phyloP scores from a whole-genome alignment of 2,113 vertebrate genomes.

The Phaethornis superciliosus region DNA sequence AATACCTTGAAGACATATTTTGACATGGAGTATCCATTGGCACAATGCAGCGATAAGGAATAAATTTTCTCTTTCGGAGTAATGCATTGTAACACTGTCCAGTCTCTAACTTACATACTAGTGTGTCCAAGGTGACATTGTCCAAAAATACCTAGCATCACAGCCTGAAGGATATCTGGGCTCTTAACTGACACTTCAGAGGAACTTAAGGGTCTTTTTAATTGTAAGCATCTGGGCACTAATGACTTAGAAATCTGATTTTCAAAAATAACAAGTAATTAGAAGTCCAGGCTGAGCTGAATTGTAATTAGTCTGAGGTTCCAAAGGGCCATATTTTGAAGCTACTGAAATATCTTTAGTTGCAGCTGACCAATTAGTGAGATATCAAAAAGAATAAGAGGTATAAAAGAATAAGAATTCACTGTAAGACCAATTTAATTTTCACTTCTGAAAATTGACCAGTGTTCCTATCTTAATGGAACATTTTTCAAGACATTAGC shows the following conservation, averaged over 20 bases:
- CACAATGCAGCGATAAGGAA: background rate
- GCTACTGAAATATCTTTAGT: background rate
- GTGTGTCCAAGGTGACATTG: background rate
- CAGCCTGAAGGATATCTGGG: background rate
- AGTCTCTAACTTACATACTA: background rate
- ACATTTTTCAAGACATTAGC: background rate
- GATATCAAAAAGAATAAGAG: background rate
- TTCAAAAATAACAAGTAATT: slow-evolving; percentile 31
- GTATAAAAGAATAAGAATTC: background rate
- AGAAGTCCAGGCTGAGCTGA: background rate
- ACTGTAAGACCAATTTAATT: background rate
- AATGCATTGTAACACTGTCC: background rate
- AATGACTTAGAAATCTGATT: background rate
- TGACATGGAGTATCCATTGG: background rate
- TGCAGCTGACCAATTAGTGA: background rate
- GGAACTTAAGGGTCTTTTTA: background rate
- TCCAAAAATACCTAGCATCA: background rate
- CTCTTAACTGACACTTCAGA: background rate
- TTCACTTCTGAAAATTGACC: background rate
- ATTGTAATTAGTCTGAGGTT: background rate
- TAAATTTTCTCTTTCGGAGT: background rate
- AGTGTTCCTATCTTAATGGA: background rate
- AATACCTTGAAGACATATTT: background rate
- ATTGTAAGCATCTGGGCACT: background rate
- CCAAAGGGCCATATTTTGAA: background rate